phyloP scores from a whole-genome alignment of 2,888 invertebrate species.

The Salticus scenicus region DNA sequence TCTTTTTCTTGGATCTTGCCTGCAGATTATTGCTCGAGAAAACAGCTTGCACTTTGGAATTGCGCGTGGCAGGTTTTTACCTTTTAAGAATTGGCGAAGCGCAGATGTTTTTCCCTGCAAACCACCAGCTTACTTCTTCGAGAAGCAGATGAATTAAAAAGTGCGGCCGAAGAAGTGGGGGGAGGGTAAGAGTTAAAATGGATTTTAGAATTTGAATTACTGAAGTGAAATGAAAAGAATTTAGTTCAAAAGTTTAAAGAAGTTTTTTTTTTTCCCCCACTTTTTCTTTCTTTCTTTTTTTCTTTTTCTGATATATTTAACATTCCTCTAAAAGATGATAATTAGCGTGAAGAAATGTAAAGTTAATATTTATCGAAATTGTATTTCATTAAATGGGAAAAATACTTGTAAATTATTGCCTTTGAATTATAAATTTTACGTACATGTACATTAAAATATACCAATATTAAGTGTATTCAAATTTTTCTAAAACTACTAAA shows the following conservation, averaged over 20 bases:
- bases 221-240: neutral
- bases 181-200: neutral
- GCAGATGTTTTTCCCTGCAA: conserved; percentile 45
- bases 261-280: too few species aligned
- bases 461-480: too few species aligned
- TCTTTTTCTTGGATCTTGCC: conserved; percentile 3
- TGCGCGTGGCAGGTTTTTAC: conserved; percentile 60
- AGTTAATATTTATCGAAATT: too few species aligned
- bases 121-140: conserved; percentile 36
- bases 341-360: too few species aligned
- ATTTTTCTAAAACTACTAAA: too few species aligned
- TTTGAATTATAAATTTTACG: too few species aligned
- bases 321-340: too few species aligned
- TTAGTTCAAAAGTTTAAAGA: neutral
- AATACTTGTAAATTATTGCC: too few species aligned
- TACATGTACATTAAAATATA: too few species aligned
- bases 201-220: neutral
- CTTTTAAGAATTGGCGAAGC: conserved; percentile 3
- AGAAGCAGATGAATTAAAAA: conserved; percentile 15
- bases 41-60: conserved; percentile 63
- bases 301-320: too few species aligned
- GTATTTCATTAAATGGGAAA: too few species aligned
- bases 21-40: conserved; percentile 28
- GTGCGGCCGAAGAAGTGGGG: neutral
- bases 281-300: too few species aligned